Evolutionary conservation across 64 coral and sea anemone species (phyloP), one percentile per base, ranked within the genome.

Genomic region (Stichodactyla mertensii): DNA sequence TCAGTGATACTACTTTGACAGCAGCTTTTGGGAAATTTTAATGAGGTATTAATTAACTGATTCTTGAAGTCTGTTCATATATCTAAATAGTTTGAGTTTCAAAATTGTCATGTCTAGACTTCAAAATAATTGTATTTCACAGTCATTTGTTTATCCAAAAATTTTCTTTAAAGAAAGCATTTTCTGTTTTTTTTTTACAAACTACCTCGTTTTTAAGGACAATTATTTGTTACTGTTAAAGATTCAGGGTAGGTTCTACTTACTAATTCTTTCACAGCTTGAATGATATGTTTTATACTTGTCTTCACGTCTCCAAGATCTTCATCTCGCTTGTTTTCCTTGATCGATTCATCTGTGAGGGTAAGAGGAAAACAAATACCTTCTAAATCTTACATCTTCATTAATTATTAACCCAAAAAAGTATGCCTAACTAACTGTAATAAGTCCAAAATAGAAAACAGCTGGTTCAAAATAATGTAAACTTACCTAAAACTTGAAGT

Each of bases 241-340:
- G 36, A 45, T 45, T 45, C 36, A 45, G 36, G 36, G 36, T 45
- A 45, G 36, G 36, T 45, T 0, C 3, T 45, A 45, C 82, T 85
- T 95, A 99, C 97, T 88, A 99, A 69, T 52, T 99, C 97, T 61
- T 93, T 92, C 19, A 99, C 81, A 26, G 93, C 93, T 90, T 92
- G 77, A 69, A 99, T 81, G 52, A 99, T 86, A 16, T 90, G 83
- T 59, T 95, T 90, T 53, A 99, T 85, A 54, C 88, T 87, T 80
- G 90, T 77, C 51, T 81, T 52, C 9, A 81, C 20, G 53, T 81
- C 51, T 12, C 5, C 16, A 6, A 12, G 12, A 1, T 74, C 53
- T 18, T 81, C 78, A 28, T 81, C 78, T 28, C 52, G 20, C 64
- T 77, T 60, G 57, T 56, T 89, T 14, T 60, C 27, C 64, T 82